Base-by-base conservation (phyloP, 2,113 vertebrate genomes). In the Mobula hypostoma region DNA sequence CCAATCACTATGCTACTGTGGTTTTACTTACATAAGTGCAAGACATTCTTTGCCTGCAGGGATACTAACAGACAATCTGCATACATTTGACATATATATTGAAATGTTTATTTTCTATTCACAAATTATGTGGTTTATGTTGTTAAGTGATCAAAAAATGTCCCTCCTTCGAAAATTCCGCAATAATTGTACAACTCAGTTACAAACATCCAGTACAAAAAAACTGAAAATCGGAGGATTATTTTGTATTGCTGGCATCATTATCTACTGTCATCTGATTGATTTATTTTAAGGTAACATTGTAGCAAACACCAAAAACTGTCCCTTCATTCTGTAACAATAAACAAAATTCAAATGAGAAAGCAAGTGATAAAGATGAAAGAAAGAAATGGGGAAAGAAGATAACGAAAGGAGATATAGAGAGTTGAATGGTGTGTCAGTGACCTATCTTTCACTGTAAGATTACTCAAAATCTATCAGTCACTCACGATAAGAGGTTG, bases 401-500 rank as follows among this genome's bases (percentile, higher is more conserved):
- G 70, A 74, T 74, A 21, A 74, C n/a, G 48, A 82, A 72, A 56
- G 36, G 91, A 74, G 91, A 93, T 93, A 74, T 68, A 76, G 48
- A 93, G 91, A 93, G 91, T 74, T 93, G 91, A 93, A 63, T 40
- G 91, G 91, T 95, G 94, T 96, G 96, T 96, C 97, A 97, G 96
- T 97, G 97, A 98, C 98, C 97, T 95, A 97, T 97, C 97, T 99
- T 98, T 96, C 97, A 97, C 97, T 97, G 96, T 97, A 97, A 97
- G 98, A 98, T 98, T 98, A 96, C 97, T 96, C 97, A 97, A 98
- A 99, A 98, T 95, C 97, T 97, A 97, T 98, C 98, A 98, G 98
- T 98, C 98, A 98, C 97, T 98, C 97, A 97, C 99, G 98, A 98
- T 98, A 98, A 98, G 98, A 98, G 97, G 98, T 97, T 97, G 98